Conservation (phyloP, 2,797 vertebrate genomes). For the Ptychobarbus kaznakovi region DNA sequence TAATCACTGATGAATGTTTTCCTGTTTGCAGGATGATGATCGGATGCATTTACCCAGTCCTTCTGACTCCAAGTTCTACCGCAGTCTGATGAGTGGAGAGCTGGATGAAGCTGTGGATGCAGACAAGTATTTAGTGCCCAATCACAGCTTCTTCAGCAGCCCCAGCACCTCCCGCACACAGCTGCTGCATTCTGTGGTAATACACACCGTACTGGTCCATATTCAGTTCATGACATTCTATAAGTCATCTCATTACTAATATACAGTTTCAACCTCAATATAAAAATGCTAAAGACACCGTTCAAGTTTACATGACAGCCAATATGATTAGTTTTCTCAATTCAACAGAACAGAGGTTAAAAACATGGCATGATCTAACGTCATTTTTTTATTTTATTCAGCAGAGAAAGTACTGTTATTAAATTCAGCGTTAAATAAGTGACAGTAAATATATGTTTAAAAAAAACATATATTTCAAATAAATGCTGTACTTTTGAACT, state of each 20-base stretch:
- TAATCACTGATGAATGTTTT: not conserved
- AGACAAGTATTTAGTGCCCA: conserved; percentile 93
- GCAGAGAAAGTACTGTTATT: not conserved
- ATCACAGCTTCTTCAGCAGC: conserved; percentile 93
- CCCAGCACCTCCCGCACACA: conserved; percentile 90
- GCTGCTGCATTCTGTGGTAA: conserved; percentile 88
- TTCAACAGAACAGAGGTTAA: not conserved
- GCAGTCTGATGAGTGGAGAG: conserved; percentile 89
- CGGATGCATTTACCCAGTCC: conserved; percentile 93
- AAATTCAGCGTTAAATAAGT: not conserved
- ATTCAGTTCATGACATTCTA: not conserved
- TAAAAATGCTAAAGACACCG: not conserved
- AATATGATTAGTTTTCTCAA: not conserved
- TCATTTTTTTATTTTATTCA: not conserved
- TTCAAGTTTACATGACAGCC: not conserved
- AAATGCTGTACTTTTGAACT: not conserved
- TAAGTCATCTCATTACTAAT: not conserved
- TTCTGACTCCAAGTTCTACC: conserved; percentile 87
- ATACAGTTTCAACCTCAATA: not conserved
- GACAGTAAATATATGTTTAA: too few species aligned
- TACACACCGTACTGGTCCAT: not conserved
- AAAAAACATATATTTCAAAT: not conserved
- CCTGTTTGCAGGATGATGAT: conserved; percentile 87
- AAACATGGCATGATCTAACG: not conserved
- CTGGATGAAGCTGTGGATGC: conserved; percentile 93